Evolutionary conservation across 2,113 vertebrate species (phyloP).

Genomic region (Aplodontia rufa): DNA sequence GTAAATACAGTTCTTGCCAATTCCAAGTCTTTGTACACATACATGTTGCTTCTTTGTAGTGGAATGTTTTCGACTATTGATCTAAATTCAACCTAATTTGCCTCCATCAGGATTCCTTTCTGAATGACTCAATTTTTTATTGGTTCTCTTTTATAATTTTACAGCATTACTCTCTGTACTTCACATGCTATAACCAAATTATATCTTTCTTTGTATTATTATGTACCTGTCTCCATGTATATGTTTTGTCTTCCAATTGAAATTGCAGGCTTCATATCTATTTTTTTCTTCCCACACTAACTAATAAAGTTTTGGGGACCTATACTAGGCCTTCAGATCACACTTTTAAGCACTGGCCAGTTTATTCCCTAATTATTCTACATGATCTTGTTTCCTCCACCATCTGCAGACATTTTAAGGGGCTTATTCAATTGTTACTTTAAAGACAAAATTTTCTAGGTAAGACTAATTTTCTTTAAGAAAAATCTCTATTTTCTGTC

Average conservation of each 20-base stretch:
- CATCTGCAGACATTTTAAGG: background rate
- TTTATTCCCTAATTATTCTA: slow-evolving; percentile 24
- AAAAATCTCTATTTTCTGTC: background rate
- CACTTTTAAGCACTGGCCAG: background rate
- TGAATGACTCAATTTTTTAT: background rate
- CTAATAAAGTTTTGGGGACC: background rate
- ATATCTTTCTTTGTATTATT: background rate
- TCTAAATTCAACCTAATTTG: slow-evolving; percentile 18
- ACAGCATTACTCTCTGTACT: background rate
- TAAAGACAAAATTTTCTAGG: slow-evolving; percentile 1
- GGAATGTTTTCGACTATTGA: background rate
- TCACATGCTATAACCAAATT: background rate
- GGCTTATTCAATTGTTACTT: background rate
- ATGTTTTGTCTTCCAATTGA: slow-evolving; percentile 33
- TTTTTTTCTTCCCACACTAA: background rate
- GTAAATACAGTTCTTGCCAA: background rate
- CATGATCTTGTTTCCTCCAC: background rate
- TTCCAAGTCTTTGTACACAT: background rate
- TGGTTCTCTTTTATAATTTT: slow-evolving; percentile 7
- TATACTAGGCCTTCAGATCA: background rate
- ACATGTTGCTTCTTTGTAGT: background rate
- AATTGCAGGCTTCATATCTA: background rate
- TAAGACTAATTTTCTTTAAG: background rate
- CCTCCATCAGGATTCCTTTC: background rate
- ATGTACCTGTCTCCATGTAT: background rate